Conservation (phyloP, 2,888 invertebrate genomes). For the Silvanus unidentatus region DNA sequence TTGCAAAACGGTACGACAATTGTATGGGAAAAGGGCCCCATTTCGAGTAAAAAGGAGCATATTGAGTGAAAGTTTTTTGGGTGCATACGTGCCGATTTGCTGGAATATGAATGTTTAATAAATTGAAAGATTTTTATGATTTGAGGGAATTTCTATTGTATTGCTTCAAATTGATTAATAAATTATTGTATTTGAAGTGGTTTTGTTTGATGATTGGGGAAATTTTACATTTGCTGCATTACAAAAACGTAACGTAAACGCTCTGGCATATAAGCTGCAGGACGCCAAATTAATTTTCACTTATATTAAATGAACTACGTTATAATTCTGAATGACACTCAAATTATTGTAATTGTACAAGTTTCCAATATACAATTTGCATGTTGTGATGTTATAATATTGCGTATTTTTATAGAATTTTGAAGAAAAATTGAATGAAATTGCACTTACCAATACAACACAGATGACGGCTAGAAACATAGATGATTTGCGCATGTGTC, state of each 20-base stretch:
- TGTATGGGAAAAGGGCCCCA: no score
- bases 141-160: no score
- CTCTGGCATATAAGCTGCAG: conserved; percentile 23
- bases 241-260: conserved; percentile 10
- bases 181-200: no score
- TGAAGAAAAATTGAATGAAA: conserved; percentile 35
- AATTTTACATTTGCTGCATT: not conserved
- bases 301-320: conserved; percentile 40
- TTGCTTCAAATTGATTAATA: no score
- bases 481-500: conserved; percentile 44
- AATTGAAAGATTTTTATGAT: no score
- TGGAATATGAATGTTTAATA: no score
- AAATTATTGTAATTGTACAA: conserved; percentile 15
- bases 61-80: no score
- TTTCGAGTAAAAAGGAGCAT: no score
- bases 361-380: conserved; percentile 10
- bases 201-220: no score
- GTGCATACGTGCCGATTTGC: no score
- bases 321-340: conserved; percentile 39
- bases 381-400: conserved; percentile 29
- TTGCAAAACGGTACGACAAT: no score
- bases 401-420: conserved; percentile 38
- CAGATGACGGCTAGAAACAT: conserved; percentile 53
- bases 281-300: conserved; percentile 39
- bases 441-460: conserved; percentile 51